These are phyloP conservation scores for Oedothorax gibbosus DNA, from an alignment of 1,140 invertebrate species.

Conservation along the genomic window DNA sequence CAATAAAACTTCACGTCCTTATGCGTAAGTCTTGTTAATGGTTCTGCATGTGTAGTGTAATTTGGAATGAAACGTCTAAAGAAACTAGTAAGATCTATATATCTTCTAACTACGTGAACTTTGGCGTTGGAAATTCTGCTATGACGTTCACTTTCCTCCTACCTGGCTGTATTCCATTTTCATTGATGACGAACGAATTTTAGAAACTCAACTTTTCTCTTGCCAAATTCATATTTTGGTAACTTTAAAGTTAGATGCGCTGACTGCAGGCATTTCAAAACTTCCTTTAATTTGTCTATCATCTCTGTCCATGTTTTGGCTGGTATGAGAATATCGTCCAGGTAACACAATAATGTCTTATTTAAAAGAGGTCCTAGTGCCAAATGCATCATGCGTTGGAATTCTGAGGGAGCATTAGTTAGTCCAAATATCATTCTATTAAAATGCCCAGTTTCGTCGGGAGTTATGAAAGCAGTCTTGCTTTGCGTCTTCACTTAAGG, in stretches of 20 bases:
- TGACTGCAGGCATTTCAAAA: not conserved
- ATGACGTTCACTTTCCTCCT: not conserved
- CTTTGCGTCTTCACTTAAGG: not conserved
- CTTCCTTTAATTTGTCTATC: not conserved
- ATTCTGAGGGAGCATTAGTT: conserved; percentile 4
- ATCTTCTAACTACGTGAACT: not conserved
- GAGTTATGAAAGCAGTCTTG: not conserved
- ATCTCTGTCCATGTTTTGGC: not conserved
- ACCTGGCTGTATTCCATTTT: not conserved
- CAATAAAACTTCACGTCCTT: not conserved
- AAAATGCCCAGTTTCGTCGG: not conserved
- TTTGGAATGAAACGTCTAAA: not conserved
- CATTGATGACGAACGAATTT: not conserved
- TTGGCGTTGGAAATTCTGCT: not conserved
- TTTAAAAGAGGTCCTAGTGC: not conserved
- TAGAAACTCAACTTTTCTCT: not conserved
- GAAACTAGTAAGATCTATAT: not conserved
- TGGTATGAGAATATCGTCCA: not conserved
- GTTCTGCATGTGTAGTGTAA: not conserved
- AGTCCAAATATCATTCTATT: not conserved
- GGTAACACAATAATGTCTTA: not conserved
- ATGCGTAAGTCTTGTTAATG: not conserved
- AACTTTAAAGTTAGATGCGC: not conserved
- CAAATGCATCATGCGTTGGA: not conserved
- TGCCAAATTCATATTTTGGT: not conserved